These are phyloP conservation scores for Lissocephala sabroskyi DNA, from an alignment of 2,888 invertebrate species.

Conservation along the genomic window DNA sequence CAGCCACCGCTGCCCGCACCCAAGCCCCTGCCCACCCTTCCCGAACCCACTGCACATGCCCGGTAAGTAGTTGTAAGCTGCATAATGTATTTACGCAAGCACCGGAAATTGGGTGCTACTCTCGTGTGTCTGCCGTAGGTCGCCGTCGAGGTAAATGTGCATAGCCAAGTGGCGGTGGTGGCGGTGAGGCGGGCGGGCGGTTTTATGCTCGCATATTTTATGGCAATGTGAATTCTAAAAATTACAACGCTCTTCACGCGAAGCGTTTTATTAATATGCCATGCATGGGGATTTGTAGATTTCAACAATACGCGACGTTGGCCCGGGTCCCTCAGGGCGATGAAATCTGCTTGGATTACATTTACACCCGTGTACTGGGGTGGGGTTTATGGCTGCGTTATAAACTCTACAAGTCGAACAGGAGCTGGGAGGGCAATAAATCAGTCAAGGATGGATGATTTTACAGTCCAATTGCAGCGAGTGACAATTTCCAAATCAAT, in stretches of 20 bases:
- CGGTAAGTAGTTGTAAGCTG: constrained; percentile 62
- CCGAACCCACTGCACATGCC: constrained; percentile 2
- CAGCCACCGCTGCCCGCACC: not conserved
- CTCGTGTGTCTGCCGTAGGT: constrained; percentile 11
- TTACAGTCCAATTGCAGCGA: too few relatives aligned
- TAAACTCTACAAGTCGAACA: too few relatives aligned
- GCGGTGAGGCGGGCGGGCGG: constrained; percentile 5
- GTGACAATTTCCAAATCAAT: too few relatives aligned
- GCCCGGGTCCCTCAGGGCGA: too few relatives aligned
- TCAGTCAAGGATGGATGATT: too few relatives aligned
- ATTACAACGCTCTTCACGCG: constrained; percentile 21
- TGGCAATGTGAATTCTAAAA: constrained; percentile 22
- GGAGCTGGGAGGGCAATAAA: too few relatives aligned
- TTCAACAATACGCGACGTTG: not conserved
- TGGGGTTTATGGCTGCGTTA: too few relatives aligned
- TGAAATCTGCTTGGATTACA: too few relatives aligned
- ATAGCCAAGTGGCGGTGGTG: constrained; percentile 50
- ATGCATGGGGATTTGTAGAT: constrained; percentile 3
- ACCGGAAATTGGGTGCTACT: constrained; percentile 63
- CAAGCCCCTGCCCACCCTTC: not conserved
- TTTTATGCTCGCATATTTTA: constrained; percentile 24
- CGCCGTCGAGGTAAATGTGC: constrained; percentile 41
- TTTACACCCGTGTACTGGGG: too few relatives aligned
- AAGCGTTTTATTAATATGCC: constrained; percentile 25
- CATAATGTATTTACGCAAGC: constrained; percentile 67